Evolutionary conservation across 2,797 vertebrate genomes (phyloP).

Genomic region (Trichosurus vulpecula): DNA sequence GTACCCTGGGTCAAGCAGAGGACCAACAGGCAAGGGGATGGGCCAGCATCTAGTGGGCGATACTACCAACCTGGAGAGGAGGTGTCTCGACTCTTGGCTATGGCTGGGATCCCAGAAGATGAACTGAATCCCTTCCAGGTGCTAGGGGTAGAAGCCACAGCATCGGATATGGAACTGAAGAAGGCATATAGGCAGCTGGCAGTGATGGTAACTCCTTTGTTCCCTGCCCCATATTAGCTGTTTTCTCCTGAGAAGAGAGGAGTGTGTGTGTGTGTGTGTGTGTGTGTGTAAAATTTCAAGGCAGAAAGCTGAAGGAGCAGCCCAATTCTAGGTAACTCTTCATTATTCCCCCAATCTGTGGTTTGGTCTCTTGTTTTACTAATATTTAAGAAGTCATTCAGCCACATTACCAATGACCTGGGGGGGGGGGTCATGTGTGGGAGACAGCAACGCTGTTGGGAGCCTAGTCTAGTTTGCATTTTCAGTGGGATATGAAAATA

Average conservation of each 20-base stretch:
- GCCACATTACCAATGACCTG: not conserved
- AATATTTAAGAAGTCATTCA: not conserved
- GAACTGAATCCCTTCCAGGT: conserved; percentile 94
- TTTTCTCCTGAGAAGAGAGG: conserved; percentile 52
- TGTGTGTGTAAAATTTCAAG: not conserved
- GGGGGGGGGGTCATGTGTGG: not conserved
- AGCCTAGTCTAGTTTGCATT: not conserved
- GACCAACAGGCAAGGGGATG: conserved; percentile 63
- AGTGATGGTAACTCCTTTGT: conserved; percentile 87
- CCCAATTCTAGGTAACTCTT: not conserved
- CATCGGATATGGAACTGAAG: conserved; percentile 92
- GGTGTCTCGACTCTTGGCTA: conserved; percentile 90
- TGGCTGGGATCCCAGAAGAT: conserved; percentile 91
- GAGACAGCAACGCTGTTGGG: not conserved
- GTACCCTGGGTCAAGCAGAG: conserved; percentile 69
- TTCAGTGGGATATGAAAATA: not conserved
- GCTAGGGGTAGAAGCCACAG: conserved; percentile 91
- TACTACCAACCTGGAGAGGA: conserved; percentile 87
- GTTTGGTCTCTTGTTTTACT: not conserved
- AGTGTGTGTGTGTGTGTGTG: not conserved
- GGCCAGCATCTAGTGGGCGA: conserved; percentile 81
- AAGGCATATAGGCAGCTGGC: conserved; percentile 95
- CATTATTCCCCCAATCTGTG: not conserved
- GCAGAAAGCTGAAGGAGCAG: not conserved
- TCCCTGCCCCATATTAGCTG: conserved; percentile 2